Evolutionary conservation across 92 coral and sea anemone species (phyloP), one percentile per base, ranked within the genome.

Genomic region (Bergia puertoricense): DNA sequence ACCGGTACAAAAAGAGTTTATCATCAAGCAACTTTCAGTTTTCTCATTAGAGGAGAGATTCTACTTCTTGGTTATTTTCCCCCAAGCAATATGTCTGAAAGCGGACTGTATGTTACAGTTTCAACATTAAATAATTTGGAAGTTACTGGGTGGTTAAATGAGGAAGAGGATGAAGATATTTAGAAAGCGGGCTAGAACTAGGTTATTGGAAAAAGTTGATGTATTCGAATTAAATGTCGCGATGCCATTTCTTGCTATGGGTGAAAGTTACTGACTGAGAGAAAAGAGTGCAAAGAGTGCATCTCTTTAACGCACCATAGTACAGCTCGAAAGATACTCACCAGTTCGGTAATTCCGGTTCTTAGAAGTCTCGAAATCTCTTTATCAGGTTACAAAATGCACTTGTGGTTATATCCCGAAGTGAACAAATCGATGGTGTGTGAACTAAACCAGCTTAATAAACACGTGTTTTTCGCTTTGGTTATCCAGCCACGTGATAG

Each of bases 341-440:
- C 66, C 87, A n/a, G 76, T 23, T 45, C 14, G 20, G 38, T 8
- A 8, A 69, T 71, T 44, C 62, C n/a, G 23, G 54, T 7, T n/a
- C n/a, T 76, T 5, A 20, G 46, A 43, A 43, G 77, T 8, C 42
- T 44, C 16, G 6, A 65, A 82, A 66, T 18, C 75, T 20, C 73
- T 83, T 84, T 84, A 82, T 84, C 57, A 71, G 79, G 79, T 71
- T 50, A 45, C 59, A n/a, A 46, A 30, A 46, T 72, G 18, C 15
- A 43, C 22, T 69, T 71, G 68, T 72, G 87, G 87, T 84, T 30
- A 18, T 57, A 37, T 38, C 85, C 48, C 40, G 30, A 54, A 71
- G 40, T 71, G 46, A 69, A 36, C 62, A 72, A 80, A 56, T 10
- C 82, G 56, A 79, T 39, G 66, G 41, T 30, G 14, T 79, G 8